Conservation (phyloP, 2,113 vertebrate species). For the Indri indri region DNA sequence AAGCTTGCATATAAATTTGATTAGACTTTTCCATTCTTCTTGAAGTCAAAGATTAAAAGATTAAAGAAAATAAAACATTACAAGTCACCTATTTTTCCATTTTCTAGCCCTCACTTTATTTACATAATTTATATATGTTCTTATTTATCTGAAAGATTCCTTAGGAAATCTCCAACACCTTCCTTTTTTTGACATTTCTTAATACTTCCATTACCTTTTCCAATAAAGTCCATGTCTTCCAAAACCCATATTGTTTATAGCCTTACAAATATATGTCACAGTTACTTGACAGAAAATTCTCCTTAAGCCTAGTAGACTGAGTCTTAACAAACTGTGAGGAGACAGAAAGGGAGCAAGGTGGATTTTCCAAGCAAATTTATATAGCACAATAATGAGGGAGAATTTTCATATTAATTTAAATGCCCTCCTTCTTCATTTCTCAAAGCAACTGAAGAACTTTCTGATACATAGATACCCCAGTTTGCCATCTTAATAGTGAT, state of each 20-base stretch:
- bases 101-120: background rate
- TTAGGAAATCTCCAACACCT: background rate
- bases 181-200: background rate
- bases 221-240: background rate
- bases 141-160: background rate
- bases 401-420: background rate
- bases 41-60: conserved; percentile 24
- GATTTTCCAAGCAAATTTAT: background rate
- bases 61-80: background rate
- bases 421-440: background rate
- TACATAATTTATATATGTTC: background rate
- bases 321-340: background rate
- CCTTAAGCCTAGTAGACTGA: background rate
- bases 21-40: background rate
- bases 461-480: background rate
- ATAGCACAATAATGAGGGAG: background rate
- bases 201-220: background rate
- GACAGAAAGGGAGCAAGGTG: background rate
- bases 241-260: background rate
- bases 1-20: background rate
- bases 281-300: background rate
- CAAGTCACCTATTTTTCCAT: background rate
- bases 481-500: background rate
- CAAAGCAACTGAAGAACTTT: background rate
- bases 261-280: background rate